Percentiles rank a stretch among this genome's conserved stretches.
Evolutionary conservation across 2,888 invertebrate species (phyloP).

Genomic region (Melikaiella ostensackeni): DNA sequence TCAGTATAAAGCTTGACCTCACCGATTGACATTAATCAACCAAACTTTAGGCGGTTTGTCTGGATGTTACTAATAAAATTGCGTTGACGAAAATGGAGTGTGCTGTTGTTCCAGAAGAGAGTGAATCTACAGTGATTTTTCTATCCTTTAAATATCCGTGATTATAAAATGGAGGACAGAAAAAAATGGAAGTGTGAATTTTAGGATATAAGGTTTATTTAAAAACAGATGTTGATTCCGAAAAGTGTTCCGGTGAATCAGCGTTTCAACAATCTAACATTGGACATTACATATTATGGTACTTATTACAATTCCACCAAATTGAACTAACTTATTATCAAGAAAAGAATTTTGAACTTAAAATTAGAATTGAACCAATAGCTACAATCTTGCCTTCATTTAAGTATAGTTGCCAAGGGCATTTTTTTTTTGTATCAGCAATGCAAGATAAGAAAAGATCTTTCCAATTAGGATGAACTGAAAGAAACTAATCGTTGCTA

Average conservation of each 20-base stretch:
- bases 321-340: not conserved
- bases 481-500: not conserved
- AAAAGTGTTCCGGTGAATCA: not conserved
- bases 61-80: slow-evolving; percentile 9
- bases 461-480: not conserved
- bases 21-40: slow-evolving; percentile 69
- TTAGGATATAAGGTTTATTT: not conserved
- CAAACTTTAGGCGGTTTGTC: slow-evolving; percentile 45
- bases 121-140: not conserved
- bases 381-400: not conserved
- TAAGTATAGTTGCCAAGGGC: not conserved
- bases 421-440: not conserved
- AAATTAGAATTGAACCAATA: not conserved
- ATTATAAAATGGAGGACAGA: not conserved
- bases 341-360: not conserved
- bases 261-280: not conserved
- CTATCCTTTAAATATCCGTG: not conserved
- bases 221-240: not conserved
- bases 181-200: not conserved
- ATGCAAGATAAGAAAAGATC: slow-evolving; percentile 4
- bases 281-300: not conserved
- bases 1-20: slow-evolving; percentile 60
- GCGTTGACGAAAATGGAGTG: not conserved
- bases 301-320: not conserved
- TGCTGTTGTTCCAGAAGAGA: not conserved